phyloP scores from a whole-genome alignment of 53 echinoderm and acorn worm species.

The Arbacia lixula region DNA sequence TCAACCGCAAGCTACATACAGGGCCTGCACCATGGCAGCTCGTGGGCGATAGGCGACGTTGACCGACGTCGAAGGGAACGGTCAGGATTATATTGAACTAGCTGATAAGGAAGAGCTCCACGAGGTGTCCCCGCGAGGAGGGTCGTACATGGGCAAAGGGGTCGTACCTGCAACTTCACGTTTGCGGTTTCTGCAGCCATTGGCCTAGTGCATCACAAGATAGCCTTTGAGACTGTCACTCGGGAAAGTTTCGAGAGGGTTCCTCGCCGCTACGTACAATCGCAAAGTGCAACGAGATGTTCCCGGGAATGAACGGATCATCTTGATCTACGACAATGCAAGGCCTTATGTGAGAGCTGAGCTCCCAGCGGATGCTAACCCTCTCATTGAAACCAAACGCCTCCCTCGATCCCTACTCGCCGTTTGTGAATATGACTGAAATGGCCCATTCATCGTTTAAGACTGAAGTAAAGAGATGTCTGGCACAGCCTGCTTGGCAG shows the following conservation, averaged over 20 bases:
- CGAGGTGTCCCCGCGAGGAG: neutral
- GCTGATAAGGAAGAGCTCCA: conserved; percentile 20
- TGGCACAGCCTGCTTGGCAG: conserved; percentile 43
- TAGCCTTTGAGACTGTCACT: conserved; percentile 29
- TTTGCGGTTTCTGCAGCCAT: neutral
- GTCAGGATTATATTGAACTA: conserved; percentile 21
- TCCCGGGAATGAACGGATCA: conserved; percentile 35
- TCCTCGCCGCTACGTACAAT: conserved; percentile 28
- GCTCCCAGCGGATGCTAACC: conserved; percentile 8
- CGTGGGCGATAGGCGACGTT: neutral
- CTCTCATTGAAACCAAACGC: conserved; percentile 3
- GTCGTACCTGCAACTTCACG: conserved; percentile 1
- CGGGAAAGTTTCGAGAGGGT: conserved; percentile 22
- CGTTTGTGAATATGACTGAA: conserved; percentile 50
- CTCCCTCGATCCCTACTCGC: conserved; percentile 52
- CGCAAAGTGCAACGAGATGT: conserved; percentile 30
- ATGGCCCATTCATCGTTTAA: conserved; percentile 55
- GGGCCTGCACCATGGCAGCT: neutral
- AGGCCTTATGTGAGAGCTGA: conserved; percentile 45
- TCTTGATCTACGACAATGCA: conserved; percentile 49
- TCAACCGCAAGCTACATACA: neutral
- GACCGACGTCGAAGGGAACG: conserved; percentile 4
- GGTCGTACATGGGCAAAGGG: conserved; percentile 2
- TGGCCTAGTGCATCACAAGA: conserved; percentile 2
- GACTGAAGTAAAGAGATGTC: conserved; percentile 8